Evolutionary conservation across 2,113 vertebrate genomes (phyloP).

Genomic region (Lagenorhynchus albirostris): DNA sequence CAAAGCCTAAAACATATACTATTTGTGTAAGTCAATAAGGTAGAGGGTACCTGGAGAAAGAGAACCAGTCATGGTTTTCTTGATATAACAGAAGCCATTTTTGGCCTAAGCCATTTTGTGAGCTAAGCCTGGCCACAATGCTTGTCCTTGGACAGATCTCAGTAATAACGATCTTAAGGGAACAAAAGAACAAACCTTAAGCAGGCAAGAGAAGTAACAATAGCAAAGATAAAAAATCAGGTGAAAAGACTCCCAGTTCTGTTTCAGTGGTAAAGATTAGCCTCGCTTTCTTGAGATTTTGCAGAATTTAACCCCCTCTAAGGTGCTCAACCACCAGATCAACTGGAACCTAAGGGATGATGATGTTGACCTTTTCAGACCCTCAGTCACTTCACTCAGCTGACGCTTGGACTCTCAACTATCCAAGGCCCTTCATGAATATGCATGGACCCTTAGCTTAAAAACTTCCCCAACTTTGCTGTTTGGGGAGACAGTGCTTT

Average conservation of each 20-base stretch:
- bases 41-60: not conserved
- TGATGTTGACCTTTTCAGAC: not conserved
- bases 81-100: not conserved
- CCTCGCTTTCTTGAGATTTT: not conserved
- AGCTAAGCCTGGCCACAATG: not conserved
- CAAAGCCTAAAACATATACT: not conserved
- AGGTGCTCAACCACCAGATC: too few relatives aligned
- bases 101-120: not conserved
- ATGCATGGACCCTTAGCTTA: not conserved
- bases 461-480: not conserved
- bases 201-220: not conserved
- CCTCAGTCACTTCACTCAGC: not conserved
- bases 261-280: not conserved
- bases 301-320: not conserved
- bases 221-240: not conserved
- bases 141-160: not conserved
- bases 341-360: not conserved
- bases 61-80: not conserved
- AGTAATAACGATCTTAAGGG: not conserved
- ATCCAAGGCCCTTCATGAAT: not conserved
- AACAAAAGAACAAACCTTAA: not conserved
- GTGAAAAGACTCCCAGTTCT: not conserved
- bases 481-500: not conserved
- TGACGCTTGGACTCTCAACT: not conserved
- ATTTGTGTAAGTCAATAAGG: not conserved